phyloP scores from a whole-genome alignment of 2,797 vertebrate species.

The Malacoctenus gilli region DNA sequence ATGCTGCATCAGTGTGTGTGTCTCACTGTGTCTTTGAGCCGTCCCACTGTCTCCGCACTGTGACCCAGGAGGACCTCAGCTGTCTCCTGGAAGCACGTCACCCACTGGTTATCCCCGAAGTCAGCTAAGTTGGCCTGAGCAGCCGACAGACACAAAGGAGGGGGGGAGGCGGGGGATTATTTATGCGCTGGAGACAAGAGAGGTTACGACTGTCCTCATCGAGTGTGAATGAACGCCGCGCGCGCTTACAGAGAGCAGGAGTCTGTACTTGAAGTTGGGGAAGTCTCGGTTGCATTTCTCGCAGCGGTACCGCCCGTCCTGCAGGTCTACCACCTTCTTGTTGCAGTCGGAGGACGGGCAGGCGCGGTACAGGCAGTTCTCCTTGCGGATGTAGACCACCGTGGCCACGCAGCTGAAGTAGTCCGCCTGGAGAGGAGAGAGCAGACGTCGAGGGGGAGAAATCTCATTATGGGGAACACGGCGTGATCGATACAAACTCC shows the following conservation, averaged over 20 bases:
- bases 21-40: slow-evolving; percentile 90
- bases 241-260: slow-evolving; percentile 90
- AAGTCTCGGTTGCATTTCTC: slow-evolving; percentile 92
- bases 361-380: slow-evolving; percentile 94
- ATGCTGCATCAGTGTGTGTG: slow-evolving; percentile 21
- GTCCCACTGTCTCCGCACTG: slow-evolving; percentile 86
- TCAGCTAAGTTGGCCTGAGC: slow-evolving; percentile 92
- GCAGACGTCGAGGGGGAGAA: no score
- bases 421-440: slow-evolving; percentile 90
- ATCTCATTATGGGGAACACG: no score
- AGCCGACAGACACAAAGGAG: slow-evolving; percentile 36
- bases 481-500: slow-evolving; percentile 28
- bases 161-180: slow-evolving; percentile 14
- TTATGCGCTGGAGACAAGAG: slow-evolving; percentile 13
- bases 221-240: background rate
- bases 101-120: slow-evolving; percentile 93
- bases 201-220: slow-evolving; percentile 28
- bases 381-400: slow-evolving; percentile 88
- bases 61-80: slow-evolving; percentile 92
- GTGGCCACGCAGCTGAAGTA: slow-evolving; percentile 92
- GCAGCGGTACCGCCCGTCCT: slow-evolving; percentile 91
- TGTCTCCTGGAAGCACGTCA: slow-evolving; percentile 95
- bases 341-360: slow-evolving; percentile 92
- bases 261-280: slow-evolving; percentile 91
- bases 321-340: slow-evolving; percentile 94